These are phyloP conservation scores for Leptopilina clavipes DNA, from an alignment of 1,140 invertebrate species.

Conservation along the genomic window DNA sequence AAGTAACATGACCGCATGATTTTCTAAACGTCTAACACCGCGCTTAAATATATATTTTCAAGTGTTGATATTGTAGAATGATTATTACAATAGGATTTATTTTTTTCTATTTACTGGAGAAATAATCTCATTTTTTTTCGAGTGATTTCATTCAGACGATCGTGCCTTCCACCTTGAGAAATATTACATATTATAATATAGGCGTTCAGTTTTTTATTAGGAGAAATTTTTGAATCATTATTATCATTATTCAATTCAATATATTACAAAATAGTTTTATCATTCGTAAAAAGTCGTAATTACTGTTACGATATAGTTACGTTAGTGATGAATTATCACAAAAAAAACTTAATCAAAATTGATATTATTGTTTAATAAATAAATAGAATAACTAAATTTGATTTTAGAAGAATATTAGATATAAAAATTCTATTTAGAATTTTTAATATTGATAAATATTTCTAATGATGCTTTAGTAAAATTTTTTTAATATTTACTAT, in stretches of 20 bases:
- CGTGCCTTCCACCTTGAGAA: slow-evolving; percentile 4
- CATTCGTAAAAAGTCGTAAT: background rate
- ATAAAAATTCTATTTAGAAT: background rate
- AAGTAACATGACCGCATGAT: slow-evolving; percentile 31
- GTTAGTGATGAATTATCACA: background rate
- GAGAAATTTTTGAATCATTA: background rate
- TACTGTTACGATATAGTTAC: background rate
- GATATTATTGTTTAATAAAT: no score
- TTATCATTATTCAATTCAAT: background rate
- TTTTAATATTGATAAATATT: no score
- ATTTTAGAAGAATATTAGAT: no score
- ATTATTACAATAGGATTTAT: slow-evolving; percentile 17
- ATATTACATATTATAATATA: no score
- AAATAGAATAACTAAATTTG: no score
- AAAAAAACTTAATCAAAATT: background rate
- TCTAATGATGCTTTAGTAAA: background rate
- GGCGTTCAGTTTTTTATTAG: background rate
- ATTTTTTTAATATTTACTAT: background rate
- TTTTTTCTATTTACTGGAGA: slow-evolving; percentile 9
- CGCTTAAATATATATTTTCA: background rate
- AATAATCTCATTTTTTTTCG: background rate
- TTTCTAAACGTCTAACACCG: background rate
- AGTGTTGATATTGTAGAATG: background rate
- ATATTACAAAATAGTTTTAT: background rate
- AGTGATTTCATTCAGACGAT: background rate